These are phyloP conservation scores for Schizopygopsis malacanthus DNA, from an alignment of 2,797 vertebrate species.

Conservation along the genomic window DNA sequence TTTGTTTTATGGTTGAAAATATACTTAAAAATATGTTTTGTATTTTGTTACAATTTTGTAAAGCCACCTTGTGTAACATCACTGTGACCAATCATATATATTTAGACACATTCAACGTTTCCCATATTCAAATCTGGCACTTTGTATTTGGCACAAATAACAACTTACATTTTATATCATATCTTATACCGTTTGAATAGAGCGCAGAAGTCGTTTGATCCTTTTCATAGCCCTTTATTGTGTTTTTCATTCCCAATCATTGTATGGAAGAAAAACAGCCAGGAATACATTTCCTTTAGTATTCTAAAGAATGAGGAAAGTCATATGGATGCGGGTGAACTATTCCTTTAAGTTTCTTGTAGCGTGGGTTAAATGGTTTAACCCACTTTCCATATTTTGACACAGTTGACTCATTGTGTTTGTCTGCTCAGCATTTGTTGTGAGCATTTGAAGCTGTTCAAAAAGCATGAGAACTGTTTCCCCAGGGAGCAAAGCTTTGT, in stretches of 20 bases:
- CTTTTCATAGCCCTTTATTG: background rate
- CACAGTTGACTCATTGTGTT: slow-evolving; percentile 6
- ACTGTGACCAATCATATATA: background rate
- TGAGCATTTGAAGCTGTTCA: slow-evolving; percentile 52
- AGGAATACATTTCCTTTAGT: background rate
- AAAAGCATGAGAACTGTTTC: slow-evolving; percentile 52
- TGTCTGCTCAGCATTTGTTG: slow-evolving; percentile 56
- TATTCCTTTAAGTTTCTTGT: slow-evolving; percentile 33
- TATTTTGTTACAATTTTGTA: background rate
- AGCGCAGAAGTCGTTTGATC: background rate
- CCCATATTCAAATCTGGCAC: background rate
- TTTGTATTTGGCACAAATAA: background rate
- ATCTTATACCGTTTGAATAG: background rate
- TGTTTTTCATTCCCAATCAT: background rate
- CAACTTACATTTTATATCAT: background rate
- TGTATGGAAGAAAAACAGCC: background rate
- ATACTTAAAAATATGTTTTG: background rate
- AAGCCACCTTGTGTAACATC: background rate
- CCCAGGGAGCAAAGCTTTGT: slow-evolving; percentile 36
- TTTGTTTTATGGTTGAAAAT: background rate
- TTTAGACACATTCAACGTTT: background rate
- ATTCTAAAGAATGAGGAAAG: background rate
- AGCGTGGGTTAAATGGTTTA: slow-evolving; percentile 20
- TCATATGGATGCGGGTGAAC: background rate
- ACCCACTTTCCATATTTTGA: slow-evolving; percentile 46